A percentile compares a stretch with the other conserved stretches of the same genome.
These are phyloP conservation scores for Polyploca ridens DNA, from an alignment of 2,888 invertebrate genomes.

Conservation along the genomic window DNA sequence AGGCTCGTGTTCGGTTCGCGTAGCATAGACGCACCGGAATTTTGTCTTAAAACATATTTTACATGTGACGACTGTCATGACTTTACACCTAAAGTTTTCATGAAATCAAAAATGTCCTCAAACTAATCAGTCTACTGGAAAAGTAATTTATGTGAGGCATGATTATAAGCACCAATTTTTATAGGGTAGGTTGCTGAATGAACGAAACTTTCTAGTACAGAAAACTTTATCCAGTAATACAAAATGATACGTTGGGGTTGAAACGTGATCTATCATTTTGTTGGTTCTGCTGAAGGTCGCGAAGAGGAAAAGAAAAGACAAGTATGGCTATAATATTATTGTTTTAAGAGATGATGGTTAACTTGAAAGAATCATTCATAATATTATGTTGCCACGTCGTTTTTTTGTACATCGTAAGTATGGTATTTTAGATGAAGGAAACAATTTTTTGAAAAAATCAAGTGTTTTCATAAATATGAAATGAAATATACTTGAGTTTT, in stretches of 20 bases:
- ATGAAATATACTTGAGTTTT: background rate
- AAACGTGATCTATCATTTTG: constrained; percentile 4
- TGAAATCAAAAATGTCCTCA: too few species aligned
- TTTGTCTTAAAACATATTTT: too few species aligned
- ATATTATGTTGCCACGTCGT: background rate
- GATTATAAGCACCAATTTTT: too few species aligned
- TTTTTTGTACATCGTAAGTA: background rate
- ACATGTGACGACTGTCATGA: too few species aligned
- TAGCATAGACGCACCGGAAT: too few species aligned
- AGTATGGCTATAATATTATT: too few species aligned
- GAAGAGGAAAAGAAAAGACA: too few species aligned
- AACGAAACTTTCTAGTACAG: background rate
- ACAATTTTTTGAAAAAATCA: background rate
- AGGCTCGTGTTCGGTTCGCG: too few species aligned
- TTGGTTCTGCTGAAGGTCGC: constrained; percentile 2
- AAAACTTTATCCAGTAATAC: background rate
- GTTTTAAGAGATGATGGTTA: background rate
- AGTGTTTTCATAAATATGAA: too few species aligned
- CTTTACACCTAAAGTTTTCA: too few species aligned
- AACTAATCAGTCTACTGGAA: too few species aligned
- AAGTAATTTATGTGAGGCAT: too few species aligned
- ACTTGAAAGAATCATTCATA: background rate
- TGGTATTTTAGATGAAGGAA: background rate
- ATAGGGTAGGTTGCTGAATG: background rate
- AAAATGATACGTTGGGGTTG: background rate